These are phyloP conservation scores for Neosilurus mollespiculum DNA, from an alignment of 2,797 vertebrate genomes.

Conservation along the genomic window DNA sequence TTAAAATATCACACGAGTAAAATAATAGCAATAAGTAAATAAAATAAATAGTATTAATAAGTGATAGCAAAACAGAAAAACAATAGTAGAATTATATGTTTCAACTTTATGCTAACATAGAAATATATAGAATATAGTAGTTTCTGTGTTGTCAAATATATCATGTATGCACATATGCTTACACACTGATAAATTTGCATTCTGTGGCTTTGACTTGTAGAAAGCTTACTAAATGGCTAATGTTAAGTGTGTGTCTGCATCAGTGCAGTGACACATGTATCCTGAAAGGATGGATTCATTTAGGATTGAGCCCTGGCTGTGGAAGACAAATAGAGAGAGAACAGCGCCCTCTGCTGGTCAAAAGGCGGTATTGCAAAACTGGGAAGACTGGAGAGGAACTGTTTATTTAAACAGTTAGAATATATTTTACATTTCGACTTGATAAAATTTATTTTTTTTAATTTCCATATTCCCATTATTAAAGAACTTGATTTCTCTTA, in stretches of 20 bases:
- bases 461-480: too few species aligned
- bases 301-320: neutral
- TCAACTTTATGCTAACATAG: neutral
- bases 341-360: slow-evolving; percentile 25
- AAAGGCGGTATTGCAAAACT: neutral
- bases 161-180: neutral
- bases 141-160: neutral
- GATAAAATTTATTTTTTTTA: too few species aligned
- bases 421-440: neutral
- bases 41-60: neutral
- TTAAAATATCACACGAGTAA: neutral
- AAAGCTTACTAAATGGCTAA: neutral
- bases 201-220: neutral
- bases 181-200: neutral
- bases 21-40: neutral
- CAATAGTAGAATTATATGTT: neutral
- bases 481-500: too few species aligned
- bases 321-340: neutral
- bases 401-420: neutral
- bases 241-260: neutral
- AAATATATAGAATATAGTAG: neutral
- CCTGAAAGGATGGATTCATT: neutral
- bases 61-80: neutral
- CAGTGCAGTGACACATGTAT: neutral
- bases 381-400: neutral